Evolutionary conservation across 53 echinoderm and acorn worm genomes (phyloP).

Genomic region (Crossaster papposus): DNA sequence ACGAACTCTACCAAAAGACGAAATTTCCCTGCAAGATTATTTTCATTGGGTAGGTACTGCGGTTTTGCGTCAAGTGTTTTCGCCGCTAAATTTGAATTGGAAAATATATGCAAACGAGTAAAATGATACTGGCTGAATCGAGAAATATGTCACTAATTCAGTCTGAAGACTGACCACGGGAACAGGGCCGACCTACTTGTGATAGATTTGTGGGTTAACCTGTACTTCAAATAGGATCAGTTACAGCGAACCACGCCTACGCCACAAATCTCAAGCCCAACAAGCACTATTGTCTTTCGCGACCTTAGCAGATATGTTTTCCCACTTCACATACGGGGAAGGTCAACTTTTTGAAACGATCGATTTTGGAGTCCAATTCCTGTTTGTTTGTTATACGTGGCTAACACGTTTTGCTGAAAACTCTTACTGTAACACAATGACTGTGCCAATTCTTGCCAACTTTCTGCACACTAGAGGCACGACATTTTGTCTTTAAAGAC

Average conservation of each 20-base stretch:
- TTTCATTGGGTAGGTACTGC: neutral
- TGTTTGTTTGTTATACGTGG: no score
- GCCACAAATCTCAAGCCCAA: neutral
- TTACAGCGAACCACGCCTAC: neutral
- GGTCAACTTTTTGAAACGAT: neutral
- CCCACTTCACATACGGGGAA: neutral
- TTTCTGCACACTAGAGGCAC: no score
- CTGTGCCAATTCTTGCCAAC: no score
- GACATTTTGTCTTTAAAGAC: no score
- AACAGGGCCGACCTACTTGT: neutral
- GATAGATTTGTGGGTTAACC: constrained; percentile 19
- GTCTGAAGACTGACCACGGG: neutral
- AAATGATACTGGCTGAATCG: neutral
- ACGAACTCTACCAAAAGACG: no score
- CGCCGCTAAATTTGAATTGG: neutral
- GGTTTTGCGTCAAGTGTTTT: neutral
- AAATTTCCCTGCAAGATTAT: no score
- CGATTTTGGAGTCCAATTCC: no score
- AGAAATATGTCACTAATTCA: neutral
- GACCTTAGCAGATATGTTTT: neutral
- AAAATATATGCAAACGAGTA: neutral
- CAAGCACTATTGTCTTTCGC: constrained; percentile 6
- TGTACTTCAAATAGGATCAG: neutral
- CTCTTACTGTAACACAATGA: no score
- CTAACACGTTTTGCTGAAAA: no score